Conservation (phyloP, 2,888 invertebrate genomes). For the Nomada goodeniana region DNA sequence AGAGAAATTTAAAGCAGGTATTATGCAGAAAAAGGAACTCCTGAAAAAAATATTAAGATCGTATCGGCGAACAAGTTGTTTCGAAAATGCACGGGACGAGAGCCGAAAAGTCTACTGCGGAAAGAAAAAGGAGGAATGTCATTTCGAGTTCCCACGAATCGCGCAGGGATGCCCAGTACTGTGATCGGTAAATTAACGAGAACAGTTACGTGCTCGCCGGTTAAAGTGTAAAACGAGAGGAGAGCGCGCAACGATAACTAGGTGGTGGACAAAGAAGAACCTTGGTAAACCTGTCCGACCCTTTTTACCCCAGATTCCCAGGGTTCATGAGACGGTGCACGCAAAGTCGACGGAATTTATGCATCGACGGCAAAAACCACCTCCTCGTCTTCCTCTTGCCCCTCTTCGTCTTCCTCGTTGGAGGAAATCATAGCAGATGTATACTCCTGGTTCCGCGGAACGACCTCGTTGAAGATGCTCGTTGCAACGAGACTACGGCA, state of each 20-base stretch:
- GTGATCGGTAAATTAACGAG: constrained; percentile 49
- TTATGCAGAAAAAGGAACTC: too few relatives aligned
- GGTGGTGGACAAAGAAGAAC: constrained; percentile 66
- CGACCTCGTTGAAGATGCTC: constrained; percentile 15
- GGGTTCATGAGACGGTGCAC: constrained; percentile 72
- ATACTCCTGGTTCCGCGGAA: constrained; percentile 39
- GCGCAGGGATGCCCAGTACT: neutral
- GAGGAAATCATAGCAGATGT: constrained; percentile 42
- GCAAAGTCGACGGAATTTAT: constrained; percentile 71
- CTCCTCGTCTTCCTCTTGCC: neutral
- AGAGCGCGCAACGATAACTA: constrained; percentile 56
- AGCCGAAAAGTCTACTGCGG: too few relatives aligned
- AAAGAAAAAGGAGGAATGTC: neutral
- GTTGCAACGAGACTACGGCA: neutral
- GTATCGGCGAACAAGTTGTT: too few relatives aligned
- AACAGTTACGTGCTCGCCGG: constrained; percentile 19
- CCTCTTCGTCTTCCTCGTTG: neutral
- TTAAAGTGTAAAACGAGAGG: constrained; percentile 52
- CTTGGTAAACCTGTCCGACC: constrained; percentile 69
- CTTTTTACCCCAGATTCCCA: constrained; percentile 72
- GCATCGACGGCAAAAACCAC: constrained; percentile 62
- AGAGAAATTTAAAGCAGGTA: neutral
- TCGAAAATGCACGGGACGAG: too few relatives aligned
- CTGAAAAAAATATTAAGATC: too few relatives aligned
- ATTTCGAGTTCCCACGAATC: constrained; percentile 4